A percentile compares a stretch with the other conserved stretches of the same genome.
These are phyloP conservation scores for Pipistrellus pygmaeus DNA, from an alignment of 2,797 vertebrate species.

Conservation along the genomic window DNA sequence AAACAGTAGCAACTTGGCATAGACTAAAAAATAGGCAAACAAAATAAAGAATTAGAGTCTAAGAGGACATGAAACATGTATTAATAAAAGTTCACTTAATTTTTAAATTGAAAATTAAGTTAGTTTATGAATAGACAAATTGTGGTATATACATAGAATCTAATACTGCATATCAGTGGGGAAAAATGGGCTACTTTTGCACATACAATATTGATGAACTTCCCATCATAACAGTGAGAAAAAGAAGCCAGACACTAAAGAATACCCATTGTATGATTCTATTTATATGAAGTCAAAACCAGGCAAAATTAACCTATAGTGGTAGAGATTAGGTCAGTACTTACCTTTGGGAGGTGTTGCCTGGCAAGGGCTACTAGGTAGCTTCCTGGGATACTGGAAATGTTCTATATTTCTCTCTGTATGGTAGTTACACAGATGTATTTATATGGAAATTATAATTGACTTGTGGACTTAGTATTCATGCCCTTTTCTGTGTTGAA, in stretches of 20 bases:
- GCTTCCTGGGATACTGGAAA: not conserved
- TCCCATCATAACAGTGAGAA: not conserved
- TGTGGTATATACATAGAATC: not conserved
- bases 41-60: not conserved
- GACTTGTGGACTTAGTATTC: not conserved
- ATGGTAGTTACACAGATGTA: not conserved
- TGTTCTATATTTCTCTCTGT: not conserved
- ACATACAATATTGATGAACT: not conserved
- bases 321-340: not conserved
- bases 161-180: not conserved
- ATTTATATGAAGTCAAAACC: not conserved
- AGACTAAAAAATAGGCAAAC: not conserved
- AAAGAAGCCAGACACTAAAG: not conserved
- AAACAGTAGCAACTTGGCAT: not conserved
- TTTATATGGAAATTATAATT: not conserved
- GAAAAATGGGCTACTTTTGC: not conserved
- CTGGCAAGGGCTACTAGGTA: not conserved
- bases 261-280: not conserved
- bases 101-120: constrained; percentile 13
- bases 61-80: not conserved
- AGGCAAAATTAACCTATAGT: not conserved
- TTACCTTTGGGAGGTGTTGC: not conserved
- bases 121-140: not conserved
- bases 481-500: not conserved
- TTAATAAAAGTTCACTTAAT: not conserved